Evolutionary conservation across 2,113 vertebrate genomes (phyloP).

Genomic region (Castor canadensis): DNA sequence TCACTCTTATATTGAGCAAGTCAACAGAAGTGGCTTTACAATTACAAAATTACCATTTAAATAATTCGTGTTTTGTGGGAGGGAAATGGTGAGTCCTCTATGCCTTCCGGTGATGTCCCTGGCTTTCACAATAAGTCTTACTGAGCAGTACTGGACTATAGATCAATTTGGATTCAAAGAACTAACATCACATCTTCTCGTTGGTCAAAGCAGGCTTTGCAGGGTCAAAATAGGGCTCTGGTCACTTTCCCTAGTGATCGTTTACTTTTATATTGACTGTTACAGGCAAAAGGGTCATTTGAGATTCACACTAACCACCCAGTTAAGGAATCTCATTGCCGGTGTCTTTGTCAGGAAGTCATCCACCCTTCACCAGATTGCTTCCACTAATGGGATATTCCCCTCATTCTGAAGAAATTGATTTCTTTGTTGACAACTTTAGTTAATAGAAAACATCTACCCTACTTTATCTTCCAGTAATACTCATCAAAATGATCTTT

Average conservation of each 20-base stretch:
- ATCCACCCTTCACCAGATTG: background rate
- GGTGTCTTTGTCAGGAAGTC: background rate
- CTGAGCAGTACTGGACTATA: background rate
- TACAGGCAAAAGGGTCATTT: background rate
- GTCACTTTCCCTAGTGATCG: background rate
- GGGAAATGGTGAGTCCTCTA: background rate
- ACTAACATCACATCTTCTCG: background rate
- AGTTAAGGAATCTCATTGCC: background rate
- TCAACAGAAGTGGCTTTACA: slow-evolving; percentile 45
- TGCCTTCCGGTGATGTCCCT: background rate
- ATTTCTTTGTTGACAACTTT: background rate
- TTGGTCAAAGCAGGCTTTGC: background rate
- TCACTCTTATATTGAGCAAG: background rate
- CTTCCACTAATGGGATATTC: background rate
- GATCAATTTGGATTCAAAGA: background rate
- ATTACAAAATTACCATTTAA: slow-evolving; percentile 74
- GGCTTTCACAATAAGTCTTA: background rate
- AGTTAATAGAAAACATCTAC: background rate
- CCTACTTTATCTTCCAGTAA: background rate
- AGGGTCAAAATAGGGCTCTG: background rate
- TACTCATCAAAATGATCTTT: background rate
- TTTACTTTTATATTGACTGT: background rate
- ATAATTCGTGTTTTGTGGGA: background rate
- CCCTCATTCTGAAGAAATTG: background rate
- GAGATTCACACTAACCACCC: background rate